phyloP scores from a whole-genome alignment of 1,140 invertebrate species.

The Brevipalpus yothersi region DNA sequence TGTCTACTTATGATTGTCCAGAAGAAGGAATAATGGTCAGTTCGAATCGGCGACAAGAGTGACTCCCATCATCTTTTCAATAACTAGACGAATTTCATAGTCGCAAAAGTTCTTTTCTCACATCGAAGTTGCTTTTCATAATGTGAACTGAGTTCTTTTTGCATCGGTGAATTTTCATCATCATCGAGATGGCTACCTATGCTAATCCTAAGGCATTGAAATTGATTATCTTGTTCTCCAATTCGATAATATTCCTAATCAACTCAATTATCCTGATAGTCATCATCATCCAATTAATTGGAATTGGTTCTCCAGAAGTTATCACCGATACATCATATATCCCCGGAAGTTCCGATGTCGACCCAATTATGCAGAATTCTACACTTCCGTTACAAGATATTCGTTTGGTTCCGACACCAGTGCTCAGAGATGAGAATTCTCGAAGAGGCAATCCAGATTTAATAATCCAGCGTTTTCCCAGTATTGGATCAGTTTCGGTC shows the following conservation, averaged over 20 bases:
- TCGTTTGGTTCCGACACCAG: no score
- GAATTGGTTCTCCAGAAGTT: neutral
- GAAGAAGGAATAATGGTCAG: no score
- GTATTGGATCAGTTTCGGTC: neutral
- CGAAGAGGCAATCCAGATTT: neutral
- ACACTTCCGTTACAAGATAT: neutral
- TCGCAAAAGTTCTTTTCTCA: no score
- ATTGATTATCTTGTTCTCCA: neutral
- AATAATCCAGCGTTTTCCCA: neutral
- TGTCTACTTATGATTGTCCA: no score
- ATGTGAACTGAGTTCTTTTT: neutral
- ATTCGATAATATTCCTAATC: neutral
- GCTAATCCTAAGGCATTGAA: neutral
- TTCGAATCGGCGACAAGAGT: no score
- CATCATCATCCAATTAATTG: neutral
- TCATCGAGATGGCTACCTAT: conserved; percentile 1
- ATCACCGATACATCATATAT: neutral
- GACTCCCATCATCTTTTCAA: no score
- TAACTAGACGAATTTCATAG: no score
- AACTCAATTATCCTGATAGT: neutral
- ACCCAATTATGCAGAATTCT: neutral
- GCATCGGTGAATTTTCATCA: neutral
- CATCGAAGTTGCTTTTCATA: no score
- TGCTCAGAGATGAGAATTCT: neutral
- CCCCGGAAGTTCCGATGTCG: neutral